phyloP scores from a whole-genome alignment of 2,797 vertebrate genomes.

The Enoplosus armatus region DNA sequence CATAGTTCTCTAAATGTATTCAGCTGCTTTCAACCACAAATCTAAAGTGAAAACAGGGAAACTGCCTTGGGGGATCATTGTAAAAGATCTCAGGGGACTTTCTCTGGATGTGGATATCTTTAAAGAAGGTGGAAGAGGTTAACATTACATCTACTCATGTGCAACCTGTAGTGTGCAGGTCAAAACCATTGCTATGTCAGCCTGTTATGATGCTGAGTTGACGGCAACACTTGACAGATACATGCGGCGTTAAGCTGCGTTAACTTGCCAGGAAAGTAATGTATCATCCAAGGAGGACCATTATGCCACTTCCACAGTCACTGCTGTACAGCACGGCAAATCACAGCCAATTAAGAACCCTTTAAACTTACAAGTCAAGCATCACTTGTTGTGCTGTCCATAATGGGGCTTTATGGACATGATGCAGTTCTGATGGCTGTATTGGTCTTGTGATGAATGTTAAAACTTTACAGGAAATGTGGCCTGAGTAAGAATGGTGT shows the following conservation, averaged over 20 bases:
- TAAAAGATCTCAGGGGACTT: constrained; percentile 50
- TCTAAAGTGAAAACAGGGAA: constrained; percentile 48
- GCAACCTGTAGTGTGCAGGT: constrained; percentile 41
- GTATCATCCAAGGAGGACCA: constrained; percentile 63
- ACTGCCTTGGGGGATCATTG: constrained; percentile 40
- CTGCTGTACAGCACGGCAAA: constrained; percentile 69
- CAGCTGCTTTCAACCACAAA: constrained; percentile 53
- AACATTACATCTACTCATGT: constrained; percentile 51
- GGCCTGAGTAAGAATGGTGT: constrained; percentile 28
- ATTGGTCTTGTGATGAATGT: constrained; percentile 67
- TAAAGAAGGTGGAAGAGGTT: constrained; percentile 47
- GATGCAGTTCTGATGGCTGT: constrained; percentile 72
- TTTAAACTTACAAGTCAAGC: constrained; percentile 83
- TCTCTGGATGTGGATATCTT: constrained; percentile 34
- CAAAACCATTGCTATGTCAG: constrained; percentile 46
- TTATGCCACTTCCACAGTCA: constrained; percentile 58
- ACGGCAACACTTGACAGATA: constrained; percentile 49
- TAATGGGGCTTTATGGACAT: constrained; percentile 79
- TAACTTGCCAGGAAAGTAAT: constrained; percentile 68
- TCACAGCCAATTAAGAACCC: constrained; percentile 81
- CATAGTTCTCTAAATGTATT: constrained; percentile 30
- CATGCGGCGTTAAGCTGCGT: constrained; percentile 51
- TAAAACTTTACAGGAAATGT: constrained; percentile 69
- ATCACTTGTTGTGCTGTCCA: constrained; percentile 79
- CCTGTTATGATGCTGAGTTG: constrained; percentile 36